phyloP scores from a whole-genome alignment of 2,113 vertebrate species.

The Oxygymnocypris stewartii region DNA sequence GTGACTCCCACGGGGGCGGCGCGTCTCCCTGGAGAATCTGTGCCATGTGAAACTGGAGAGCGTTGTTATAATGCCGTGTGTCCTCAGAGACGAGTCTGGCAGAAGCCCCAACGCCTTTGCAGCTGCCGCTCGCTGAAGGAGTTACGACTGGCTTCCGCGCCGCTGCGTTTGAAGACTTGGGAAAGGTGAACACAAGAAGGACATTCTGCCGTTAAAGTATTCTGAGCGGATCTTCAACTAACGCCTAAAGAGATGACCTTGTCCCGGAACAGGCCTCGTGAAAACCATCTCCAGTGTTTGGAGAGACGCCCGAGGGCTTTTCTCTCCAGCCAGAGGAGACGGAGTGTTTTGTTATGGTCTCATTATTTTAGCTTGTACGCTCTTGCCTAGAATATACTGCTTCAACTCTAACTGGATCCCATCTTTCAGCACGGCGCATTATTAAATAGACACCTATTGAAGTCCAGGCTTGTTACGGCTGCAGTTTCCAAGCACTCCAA shows the following conservation, averaged over 20 bases:
- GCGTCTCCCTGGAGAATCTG: conserved; percentile 23
- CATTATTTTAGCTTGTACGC: conserved; percentile 32
- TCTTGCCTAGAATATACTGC: conserved; percentile 3
- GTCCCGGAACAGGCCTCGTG: conserved; percentile 2
- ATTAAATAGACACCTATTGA: conserved; percentile 7
- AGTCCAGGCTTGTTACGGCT: background rate
- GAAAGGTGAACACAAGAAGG: conserved; percentile 13
- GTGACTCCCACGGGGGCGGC: background rate
- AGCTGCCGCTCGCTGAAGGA: background rate
- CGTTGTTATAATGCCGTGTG: background rate
- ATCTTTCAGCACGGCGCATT: conserved; percentile 5
- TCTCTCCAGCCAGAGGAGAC: conserved; percentile 16
- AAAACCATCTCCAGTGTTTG: conserved; percentile 17
- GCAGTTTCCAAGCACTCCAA: conserved; percentile 6
- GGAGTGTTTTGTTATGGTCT: conserved; percentile 17
- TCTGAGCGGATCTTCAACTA: background rate
- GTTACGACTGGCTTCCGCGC: background rate
- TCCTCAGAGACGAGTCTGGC: conserved; percentile 7
- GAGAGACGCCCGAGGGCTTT: conserved; percentile 20
- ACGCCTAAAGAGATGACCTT: background rate
- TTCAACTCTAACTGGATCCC: conserved; percentile 15
- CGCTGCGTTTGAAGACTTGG: background rate
- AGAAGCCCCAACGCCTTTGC: conserved; percentile 1
- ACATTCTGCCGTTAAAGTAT: conserved; percentile 8
- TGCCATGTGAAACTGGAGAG: conserved; percentile 13